Evolutionary conservation across 2,797 vertebrate genomes (phyloP), one percentile per base, ranked within the genome.

Genomic region (Odontamblyopus rebecca): DNA sequence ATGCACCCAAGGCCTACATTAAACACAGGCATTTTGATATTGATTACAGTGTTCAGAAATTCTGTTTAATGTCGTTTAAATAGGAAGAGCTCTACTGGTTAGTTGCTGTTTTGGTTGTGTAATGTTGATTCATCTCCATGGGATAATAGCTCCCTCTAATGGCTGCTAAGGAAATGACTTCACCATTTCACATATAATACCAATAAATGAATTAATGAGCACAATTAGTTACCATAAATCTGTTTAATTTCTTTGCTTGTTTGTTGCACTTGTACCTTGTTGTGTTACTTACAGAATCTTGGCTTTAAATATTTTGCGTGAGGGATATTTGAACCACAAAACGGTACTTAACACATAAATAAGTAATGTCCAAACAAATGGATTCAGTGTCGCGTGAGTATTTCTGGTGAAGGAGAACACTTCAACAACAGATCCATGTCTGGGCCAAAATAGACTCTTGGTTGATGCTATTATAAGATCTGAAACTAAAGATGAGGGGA

Each of bases 111-210:
- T 60, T 60, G 27, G 27, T 27, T n/a, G 44, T 48, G 59, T 73
- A 69, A 27, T 16, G 8, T 67, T 35, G 65, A 38, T 32, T 59
- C 23, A 51, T 15, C 41, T 57, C 38, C 72, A 29, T 51, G 13
- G 70, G 83, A 76, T 77, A 83, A 89, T 63, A 54, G 85, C 86
- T 67, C 90, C 91, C 86, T 89, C 91, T 89, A 72, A 65, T 82
- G 90, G 87, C 1, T 48, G 29, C 41, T 72, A 41, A 8, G 27
- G 26, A 65, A 66, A 80, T 12, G 71, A n/a, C 63, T 18, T 18
- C 23, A 66, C 26, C 7, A 38, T 23, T 23, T 23, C 23, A 23
- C 3, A 19, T 4, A 27, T 19, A 27, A 12, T 11, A 59, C 2
- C 6, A 6, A 15, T 30, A 30, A 60, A 60, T n/a, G 26, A 67